phyloP scores from a whole-genome alignment of 1,140 invertebrate genomes.

The Tetranychus urticae region DNA sequence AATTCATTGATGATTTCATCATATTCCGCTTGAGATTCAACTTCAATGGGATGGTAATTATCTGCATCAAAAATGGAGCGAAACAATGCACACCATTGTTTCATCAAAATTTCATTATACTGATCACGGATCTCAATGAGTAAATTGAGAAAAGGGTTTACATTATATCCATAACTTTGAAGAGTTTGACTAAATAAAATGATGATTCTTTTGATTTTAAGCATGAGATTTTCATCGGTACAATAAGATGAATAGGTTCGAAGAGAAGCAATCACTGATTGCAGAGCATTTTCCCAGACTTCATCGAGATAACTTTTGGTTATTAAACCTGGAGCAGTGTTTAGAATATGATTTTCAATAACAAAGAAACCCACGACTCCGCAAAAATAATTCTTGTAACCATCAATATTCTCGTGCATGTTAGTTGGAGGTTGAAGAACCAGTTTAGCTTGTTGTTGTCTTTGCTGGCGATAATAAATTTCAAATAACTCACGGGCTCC shows the following conservation, averaged over 20 bases:
- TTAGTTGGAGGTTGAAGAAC: conserved; percentile 57
- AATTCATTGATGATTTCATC: conserved; percentile 57
- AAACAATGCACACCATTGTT: conserved; percentile 83
- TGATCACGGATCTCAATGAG: conserved; percentile 87
- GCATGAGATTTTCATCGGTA: conserved; percentile 70
- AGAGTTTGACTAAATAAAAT: conserved; percentile 85
- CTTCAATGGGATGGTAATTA: conserved; percentile 73
- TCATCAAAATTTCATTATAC: conserved; percentile 89
- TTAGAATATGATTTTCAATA: conserved; percentile 88
- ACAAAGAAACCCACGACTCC: conserved; percentile 70
- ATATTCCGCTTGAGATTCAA: conserved; percentile 53
- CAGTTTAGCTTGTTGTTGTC: conserved; percentile 72
- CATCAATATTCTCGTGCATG: conserved; percentile 74
- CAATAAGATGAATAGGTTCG: conserved; percentile 71
- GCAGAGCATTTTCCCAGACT: conserved; percentile 70
- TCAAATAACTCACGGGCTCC: conserved; percentile 76
- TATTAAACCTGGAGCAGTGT: conserved; percentile 74
- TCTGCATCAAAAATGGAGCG: conserved; percentile 79
- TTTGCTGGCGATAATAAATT: conserved; percentile 76
- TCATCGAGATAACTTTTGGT: conserved; percentile 71
- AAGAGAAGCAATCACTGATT: conserved; percentile 60
- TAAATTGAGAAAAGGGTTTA: conserved; percentile 61
- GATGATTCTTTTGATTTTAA: conserved; percentile 87
- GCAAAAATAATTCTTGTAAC: conserved; percentile 71
- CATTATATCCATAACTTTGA: conserved; percentile 78